Conservation (phyloP, 1,140 invertebrate genomes). For the Amyelois transitella region DNA sequence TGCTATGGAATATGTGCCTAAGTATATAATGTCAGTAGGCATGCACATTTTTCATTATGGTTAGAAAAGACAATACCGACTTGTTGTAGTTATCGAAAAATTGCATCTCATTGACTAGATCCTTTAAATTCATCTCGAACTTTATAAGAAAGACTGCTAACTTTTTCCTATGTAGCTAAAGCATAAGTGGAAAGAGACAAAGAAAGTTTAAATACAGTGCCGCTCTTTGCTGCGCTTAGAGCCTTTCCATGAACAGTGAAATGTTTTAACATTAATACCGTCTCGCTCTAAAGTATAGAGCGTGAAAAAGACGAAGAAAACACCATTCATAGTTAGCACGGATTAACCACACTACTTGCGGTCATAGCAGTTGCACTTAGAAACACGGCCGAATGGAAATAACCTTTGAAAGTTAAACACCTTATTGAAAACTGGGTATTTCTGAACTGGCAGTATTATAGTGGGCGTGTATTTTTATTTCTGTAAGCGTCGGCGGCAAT, state of each 20-base stretch:
- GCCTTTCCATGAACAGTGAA: constrained; percentile 2
- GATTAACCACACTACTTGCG: constrained; percentile 25
- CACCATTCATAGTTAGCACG: constrained; percentile 35
- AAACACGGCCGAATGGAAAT: constrained; percentile 33
- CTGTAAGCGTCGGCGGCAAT: constrained; percentile 51
- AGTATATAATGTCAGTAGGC: too few species aligned
- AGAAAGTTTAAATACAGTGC: not conserved
- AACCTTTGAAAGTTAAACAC: constrained; percentile 14
- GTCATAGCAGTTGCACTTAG: constrained; percentile 34
- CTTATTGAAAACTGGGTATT: constrained; percentile 25
- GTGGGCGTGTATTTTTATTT: constrained; percentile 57
- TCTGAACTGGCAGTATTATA: constrained; percentile 27
- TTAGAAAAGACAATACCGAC: too few species aligned
- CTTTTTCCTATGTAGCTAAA: not conserved
- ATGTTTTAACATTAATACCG: constrained; percentile 5
- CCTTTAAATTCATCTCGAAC: not conserved
- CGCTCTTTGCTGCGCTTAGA: constrained; percentile 5
- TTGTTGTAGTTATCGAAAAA: too few species aligned
- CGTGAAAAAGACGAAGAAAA: constrained; percentile 19
- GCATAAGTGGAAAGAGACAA: constrained; percentile 9
- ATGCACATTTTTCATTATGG: too few species aligned
- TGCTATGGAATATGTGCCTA: too few species aligned
- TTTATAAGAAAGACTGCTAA: not conserved
- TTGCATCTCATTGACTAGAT: too few species aligned
- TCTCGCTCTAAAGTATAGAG: constrained; percentile 15